These are phyloP conservation scores for Matsumurasca onukii DNA, from an alignment of 1,140 invertebrate genomes.

Conservation along the genomic window DNA sequence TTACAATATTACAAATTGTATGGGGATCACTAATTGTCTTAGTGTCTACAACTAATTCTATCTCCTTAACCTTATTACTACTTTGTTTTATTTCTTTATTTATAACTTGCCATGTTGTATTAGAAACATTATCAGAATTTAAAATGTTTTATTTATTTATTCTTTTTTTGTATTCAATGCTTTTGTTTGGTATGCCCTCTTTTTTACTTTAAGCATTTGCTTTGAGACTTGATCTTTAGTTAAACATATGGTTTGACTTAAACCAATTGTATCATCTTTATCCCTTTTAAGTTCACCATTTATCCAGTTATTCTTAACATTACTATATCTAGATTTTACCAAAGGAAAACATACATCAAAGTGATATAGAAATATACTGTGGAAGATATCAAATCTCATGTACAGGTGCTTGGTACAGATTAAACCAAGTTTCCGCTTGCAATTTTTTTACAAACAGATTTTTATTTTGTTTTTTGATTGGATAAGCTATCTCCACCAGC, in stretches of 20 bases:
- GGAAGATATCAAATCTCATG: not conserved
- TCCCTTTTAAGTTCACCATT: too few species aligned
- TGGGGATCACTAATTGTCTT: too few species aligned
- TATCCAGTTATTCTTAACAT: not conserved
- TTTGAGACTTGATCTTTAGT: too few species aligned
- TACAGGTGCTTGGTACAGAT: not conserved
- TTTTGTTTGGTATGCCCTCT: not conserved
- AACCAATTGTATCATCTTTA: too few species aligned
- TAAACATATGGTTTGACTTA: too few species aligned
- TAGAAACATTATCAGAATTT: not conserved
- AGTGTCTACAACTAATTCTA: too few species aligned
- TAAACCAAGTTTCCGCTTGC: not conserved
- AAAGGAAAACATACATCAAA: conserved; percentile 2
- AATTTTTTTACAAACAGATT: not conserved
- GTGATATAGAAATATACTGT: not conserved
- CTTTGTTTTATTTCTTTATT: too few species aligned
- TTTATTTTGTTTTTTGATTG: not conserved
- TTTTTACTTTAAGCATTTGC: too few species aligned
- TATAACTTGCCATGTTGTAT: too few species aligned
- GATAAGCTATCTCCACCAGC: not conserved
- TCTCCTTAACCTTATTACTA: too few species aligned
- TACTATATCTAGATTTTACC: too few species aligned
- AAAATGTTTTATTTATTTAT: not conserved
- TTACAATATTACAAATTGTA: too few species aligned
- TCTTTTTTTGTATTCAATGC: not conserved